Evolutionary conservation across 2,888 invertebrate genomes (phyloP).

Genomic region (Sphaerophoria rueppellii): DNA sequence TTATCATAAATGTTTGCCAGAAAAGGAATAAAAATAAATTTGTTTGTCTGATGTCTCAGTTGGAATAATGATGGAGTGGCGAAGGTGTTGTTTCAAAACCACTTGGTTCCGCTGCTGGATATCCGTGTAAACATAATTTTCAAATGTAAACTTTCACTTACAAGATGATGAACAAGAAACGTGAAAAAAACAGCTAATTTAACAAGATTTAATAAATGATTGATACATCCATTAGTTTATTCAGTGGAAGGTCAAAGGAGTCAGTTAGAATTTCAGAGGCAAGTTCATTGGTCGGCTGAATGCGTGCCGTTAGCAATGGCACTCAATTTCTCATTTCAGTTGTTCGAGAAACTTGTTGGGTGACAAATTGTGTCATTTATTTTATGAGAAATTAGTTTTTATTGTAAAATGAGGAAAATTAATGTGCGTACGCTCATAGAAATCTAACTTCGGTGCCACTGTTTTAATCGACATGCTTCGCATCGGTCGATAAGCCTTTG

Average conservation of each 20-base stretch:
- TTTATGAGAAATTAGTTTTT: slow-evolving; percentile 7
- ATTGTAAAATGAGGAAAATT: background rate
- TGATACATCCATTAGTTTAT: slow-evolving; percentile 26
- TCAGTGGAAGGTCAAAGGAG: slow-evolving; percentile 38
- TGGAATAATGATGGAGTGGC: slow-evolving; percentile 35
- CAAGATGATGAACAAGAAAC: slow-evolving; percentile 21
- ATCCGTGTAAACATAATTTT: slow-evolving; percentile 43
- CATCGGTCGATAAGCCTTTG: too few relatives aligned
- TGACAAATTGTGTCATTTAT: slow-evolving; percentile 32
- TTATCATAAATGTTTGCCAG: slow-evolving; percentile 7
- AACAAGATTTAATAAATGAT: slow-evolving; percentile 9
- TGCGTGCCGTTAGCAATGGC: slow-evolving; percentile 50
- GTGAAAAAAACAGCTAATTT: too few relatives aligned
- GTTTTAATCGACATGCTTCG: too few relatives aligned
- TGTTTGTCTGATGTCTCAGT: slow-evolving; percentile 29
- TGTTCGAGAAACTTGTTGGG: slow-evolving; percentile 7
- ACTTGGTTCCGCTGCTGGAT: slow-evolving; percentile 17
- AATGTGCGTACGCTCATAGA: too few relatives aligned
- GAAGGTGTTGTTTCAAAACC: slow-evolving; percentile 31
- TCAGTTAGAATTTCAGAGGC: slow-evolving; percentile 39
- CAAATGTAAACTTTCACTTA: slow-evolving; percentile 62
- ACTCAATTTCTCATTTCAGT: slow-evolving; percentile 46
- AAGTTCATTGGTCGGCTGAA: slow-evolving; percentile 50
- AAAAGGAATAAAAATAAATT: slow-evolving; percentile 39
- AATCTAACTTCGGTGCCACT: too few relatives aligned